Conservation (phyloP, 2,797 vertebrate genomes). For the Craterocephalus amniculus region DNA sequence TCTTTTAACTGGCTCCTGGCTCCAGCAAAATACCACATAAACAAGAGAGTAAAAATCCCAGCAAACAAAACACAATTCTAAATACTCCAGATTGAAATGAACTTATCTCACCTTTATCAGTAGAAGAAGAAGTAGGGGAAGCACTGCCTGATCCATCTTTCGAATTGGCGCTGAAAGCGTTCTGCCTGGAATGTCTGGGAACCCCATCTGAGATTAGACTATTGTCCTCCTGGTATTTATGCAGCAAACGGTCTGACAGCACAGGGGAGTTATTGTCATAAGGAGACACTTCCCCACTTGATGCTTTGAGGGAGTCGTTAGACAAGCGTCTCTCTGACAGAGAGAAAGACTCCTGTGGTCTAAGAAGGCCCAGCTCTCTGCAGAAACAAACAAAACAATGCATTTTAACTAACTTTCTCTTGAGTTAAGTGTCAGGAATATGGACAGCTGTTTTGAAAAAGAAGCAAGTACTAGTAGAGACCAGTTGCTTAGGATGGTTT, state of each 20-base stretch:
- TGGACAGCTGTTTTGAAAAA: not conserved
- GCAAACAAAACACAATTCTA: not conserved
- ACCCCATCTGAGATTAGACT: conserved; percentile 72
- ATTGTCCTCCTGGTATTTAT: conserved; percentile 78
- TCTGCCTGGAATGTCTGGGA: conserved; percentile 76
- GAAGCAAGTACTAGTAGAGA: no score
- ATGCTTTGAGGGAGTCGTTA: conserved; percentile 90
- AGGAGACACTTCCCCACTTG: conserved; percentile 93
- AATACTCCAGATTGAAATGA: not conserved
- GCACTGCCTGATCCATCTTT: conserved; percentile 82
- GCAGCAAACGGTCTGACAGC: conserved; percentile 83
- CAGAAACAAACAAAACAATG: conserved; percentile 41
- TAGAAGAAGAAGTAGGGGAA: conserved; percentile 77
- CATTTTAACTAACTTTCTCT: not conserved
- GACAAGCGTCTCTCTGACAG: conserved; percentile 86
- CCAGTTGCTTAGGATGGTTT: not conserved
- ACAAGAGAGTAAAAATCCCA: not conserved
- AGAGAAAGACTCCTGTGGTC: conserved; percentile 82
- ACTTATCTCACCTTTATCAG: conserved; percentile 82
- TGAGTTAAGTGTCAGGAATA: not conserved
- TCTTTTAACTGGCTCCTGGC: not conserved
- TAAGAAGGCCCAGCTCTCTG: conserved; percentile 82
- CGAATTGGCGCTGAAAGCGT: conserved; percentile 70
- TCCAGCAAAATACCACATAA: not conserved
- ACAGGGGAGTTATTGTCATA: conserved; percentile 97